phyloP scores from a whole-genome alignment of 2,888 invertebrate species.

The Metacarcinus magister region DNA sequence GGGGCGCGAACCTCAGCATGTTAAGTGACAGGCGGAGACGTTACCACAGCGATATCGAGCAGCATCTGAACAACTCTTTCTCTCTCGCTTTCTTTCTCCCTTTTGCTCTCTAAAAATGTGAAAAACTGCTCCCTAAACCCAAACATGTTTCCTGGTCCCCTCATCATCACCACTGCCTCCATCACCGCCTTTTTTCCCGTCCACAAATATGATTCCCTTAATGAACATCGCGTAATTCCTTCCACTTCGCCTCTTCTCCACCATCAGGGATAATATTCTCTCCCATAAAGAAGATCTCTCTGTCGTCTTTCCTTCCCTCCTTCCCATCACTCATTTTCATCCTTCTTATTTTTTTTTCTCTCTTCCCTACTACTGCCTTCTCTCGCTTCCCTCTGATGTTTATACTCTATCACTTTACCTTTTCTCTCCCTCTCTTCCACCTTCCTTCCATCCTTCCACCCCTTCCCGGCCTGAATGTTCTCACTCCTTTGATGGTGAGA shows the following conservation, averaged over 20 bases:
- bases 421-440: not conserved
- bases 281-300: not conserved
- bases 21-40: no score
- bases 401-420: not conserved
- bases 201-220: not conserved
- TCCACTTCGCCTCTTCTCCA: not conserved
- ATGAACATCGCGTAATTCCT: not conserved
- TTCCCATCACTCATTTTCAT: no score
- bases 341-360: not conserved
- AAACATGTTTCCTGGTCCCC: not conserved
- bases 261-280: not conserved
- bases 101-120: not conserved
- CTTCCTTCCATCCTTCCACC: not conserved
- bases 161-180: not conserved
- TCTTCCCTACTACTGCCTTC: not conserved
- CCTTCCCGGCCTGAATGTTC: not conserved
- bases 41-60: no score
- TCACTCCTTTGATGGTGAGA: no score
- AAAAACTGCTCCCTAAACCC: not conserved
- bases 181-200: not conserved
- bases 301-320: not conserved
- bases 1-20: not conserved
- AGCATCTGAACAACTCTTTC: no score
- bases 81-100: slow-evolving; percentile 13
- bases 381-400: not conserved